Percentiles rank a stretch among this genome's conserved stretches.
Conservation (phyloP, 2,888 invertebrate genomes). For the Pseudanteris insignis region DNA sequence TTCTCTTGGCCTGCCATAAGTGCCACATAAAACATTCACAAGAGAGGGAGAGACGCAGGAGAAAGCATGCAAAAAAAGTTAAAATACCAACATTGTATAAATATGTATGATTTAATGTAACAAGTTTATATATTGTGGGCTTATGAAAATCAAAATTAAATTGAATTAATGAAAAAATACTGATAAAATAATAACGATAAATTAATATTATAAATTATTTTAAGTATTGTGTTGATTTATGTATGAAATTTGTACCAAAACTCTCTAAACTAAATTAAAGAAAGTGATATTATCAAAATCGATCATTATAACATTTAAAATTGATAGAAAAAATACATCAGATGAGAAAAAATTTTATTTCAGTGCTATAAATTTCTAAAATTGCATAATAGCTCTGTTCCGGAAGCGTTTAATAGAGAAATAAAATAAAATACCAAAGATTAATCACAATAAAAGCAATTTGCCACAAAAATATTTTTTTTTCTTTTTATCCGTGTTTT, state of each 20-base stretch:
- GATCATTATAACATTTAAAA: no score
- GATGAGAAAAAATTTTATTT: no score
- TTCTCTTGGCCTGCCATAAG: slow-evolving; percentile 76
- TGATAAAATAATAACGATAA: no score
- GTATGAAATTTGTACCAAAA: no score
- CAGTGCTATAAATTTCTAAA: background rate
- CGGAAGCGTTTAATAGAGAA: slow-evolving; percentile 11
- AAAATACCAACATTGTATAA: slow-evolving; percentile 64
- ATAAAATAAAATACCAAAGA: slow-evolving; percentile 1
- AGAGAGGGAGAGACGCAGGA: slow-evolving; percentile 75
- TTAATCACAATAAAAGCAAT: slow-evolving; percentile 29
- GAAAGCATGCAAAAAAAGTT: slow-evolving; percentile 73
- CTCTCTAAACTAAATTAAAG: no score
- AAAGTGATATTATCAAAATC: no score
- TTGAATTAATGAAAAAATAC: slow-evolving; percentile 20
- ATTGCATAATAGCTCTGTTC: slow-evolving; percentile 1
- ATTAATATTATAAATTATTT: no score
- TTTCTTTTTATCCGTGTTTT: no score
- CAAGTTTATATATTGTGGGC: slow-evolving; percentile 41
- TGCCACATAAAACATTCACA: slow-evolving; percentile 80
- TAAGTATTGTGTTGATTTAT: no score
- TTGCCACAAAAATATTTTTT: no score
- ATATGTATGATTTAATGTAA: slow-evolving; percentile 48
- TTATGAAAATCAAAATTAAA: slow-evolving; percentile 16
- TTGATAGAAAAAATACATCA: no score